These are phyloP conservation scores for Microplitis deprimator DNA, from an alignment of 2,888 invertebrate genomes.

Conservation along the genomic window DNA sequence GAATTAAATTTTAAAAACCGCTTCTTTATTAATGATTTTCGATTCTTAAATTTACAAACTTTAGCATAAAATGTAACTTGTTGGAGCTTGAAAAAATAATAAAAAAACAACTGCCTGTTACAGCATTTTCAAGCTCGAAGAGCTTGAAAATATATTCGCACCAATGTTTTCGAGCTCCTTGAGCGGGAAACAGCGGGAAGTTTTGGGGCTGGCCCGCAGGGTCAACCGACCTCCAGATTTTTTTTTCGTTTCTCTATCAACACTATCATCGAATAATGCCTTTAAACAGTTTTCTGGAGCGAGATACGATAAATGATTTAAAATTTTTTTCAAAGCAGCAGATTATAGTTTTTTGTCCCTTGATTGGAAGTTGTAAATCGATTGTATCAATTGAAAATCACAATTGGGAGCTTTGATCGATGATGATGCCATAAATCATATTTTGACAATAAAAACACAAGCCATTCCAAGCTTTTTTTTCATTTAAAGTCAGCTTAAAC, in stretches of 20 bases:
- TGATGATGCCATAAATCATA: slow-evolving; percentile 24
- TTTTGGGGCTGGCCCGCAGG: no score
- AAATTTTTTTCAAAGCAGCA: slow-evolving; percentile 15
- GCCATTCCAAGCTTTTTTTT: slow-evolving; percentile 23
- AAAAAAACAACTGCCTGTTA: no score
- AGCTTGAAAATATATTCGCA: no score
- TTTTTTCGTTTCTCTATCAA: slow-evolving; percentile 13
- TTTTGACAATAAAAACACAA: slow-evolving; percentile 22
- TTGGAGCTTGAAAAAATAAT: no score
- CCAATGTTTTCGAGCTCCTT: no score
- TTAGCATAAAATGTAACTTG: no score
- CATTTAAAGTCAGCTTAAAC: background rate
- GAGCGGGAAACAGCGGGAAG: no score
- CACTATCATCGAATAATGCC: slow-evolving; percentile 28
- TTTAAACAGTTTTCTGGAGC: slow-evolving; percentile 24
- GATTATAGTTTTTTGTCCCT: background rate
- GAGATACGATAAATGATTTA: slow-evolving; percentile 18
- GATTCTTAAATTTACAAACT: no score
- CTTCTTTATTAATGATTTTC: no score
- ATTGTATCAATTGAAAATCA: slow-evolving; percentile 27
- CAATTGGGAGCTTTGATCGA: slow-evolving; percentile 16
- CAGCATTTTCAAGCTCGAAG: no score
- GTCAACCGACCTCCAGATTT: background rate
- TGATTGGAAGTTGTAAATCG: slow-evolving; percentile 22
- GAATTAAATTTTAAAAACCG: no score